Percentiles rank a stretch among this genome's conserved stretches.
Conservation (phyloP, 1,140 invertebrate genomes). For the Zaprionus vittiger region DNA sequence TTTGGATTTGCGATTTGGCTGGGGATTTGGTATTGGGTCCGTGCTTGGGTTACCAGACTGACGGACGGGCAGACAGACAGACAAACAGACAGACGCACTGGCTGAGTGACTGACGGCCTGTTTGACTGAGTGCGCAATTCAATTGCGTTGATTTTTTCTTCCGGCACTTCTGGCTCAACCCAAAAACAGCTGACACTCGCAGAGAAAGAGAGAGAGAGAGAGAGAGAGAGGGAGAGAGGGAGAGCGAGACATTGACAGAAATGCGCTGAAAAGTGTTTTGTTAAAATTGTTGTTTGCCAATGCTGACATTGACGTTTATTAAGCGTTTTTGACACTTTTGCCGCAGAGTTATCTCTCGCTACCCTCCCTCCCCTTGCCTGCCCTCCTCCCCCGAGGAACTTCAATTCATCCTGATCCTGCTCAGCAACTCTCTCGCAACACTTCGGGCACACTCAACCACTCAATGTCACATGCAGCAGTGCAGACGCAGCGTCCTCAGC, state of each 20-base stretch:
- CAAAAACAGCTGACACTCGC: slow-evolving; percentile 32
- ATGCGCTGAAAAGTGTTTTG: slow-evolving; percentile 65
- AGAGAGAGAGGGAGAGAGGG: not conserved
- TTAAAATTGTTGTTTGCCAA: slow-evolving; percentile 76
- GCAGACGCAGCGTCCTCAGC: slow-evolving; percentile 34
- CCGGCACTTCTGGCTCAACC: slow-evolving; percentile 21
- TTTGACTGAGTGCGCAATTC: slow-evolving; percentile 72
- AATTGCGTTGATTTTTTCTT: slow-evolving; percentile 70
- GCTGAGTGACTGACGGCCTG: slow-evolving; percentile 14
- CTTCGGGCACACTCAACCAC: slow-evolving; percentile 61
- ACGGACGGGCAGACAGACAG: slow-evolving; percentile 16
- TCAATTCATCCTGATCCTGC: slow-evolving; percentile 1
- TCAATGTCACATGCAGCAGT: slow-evolving; percentile 72
- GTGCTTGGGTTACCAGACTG: slow-evolving; percentile 49
- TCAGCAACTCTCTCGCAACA: slow-evolving; percentile 32
- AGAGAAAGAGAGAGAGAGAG: not conserved
- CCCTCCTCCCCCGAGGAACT: not conserved
- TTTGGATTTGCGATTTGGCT: slow-evolving; percentile 46
- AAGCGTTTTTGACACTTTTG: slow-evolving; percentile 81
- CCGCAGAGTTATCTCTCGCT: slow-evolving; percentile 65
- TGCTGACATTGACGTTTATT: slow-evolving; percentile 82
- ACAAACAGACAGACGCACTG: not conserved
- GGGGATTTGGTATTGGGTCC: slow-evolving; percentile 44
- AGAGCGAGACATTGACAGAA: slow-evolving; percentile 37
- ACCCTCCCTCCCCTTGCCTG: not conserved